Conservation (phyloP, 2,113 vertebrate genomes). For the Cinclus mexicanus region DNA sequence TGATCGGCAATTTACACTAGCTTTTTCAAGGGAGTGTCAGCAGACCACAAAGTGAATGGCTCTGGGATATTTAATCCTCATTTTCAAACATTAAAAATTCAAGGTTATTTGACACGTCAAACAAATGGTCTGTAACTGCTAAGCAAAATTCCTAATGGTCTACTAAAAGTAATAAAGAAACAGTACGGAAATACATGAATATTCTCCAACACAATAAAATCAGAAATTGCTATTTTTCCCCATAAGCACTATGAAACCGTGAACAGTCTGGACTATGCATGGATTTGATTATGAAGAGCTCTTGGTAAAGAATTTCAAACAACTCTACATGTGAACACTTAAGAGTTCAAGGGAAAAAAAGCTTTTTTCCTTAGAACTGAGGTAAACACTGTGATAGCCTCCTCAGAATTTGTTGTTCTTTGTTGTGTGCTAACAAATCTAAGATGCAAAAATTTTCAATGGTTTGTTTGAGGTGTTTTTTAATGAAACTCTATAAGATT, state of each 20-base stretch:
- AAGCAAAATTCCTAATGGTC: not conserved
- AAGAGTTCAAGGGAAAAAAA: not conserved
- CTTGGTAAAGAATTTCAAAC: not conserved
- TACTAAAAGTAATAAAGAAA: not conserved
- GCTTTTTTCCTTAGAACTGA: not conserved
- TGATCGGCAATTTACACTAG: slow-evolving; percentile 2
- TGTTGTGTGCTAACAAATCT: not conserved
- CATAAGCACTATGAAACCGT: not conserved
- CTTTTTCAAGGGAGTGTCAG: slow-evolving; percentile 1
- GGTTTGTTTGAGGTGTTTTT: not conserved
- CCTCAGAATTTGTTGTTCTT: not conserved
- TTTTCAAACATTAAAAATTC: slow-evolving; percentile 16
- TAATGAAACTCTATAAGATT: not conserved
- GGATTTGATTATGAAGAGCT: not conserved
- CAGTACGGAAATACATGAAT: not conserved
- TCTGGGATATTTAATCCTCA: slow-evolving; percentile 41
- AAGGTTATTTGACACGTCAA: slow-evolving; percentile 12
- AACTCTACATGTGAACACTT: not conserved
- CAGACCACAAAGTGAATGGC: slow-evolving; percentile 11
- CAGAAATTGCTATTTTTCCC: not conserved
- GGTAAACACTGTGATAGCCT: not conserved
- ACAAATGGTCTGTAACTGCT: not conserved
- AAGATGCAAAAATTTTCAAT: not conserved
- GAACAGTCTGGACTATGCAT: not conserved
- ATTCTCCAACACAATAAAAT: not conserved